Percentiles rank a stretch among this genome's conserved stretches.
These are phyloP conservation scores for Gandaritis pyraliata DNA, from an alignment of 2,888 invertebrate species.

Conservation along the genomic window DNA sequence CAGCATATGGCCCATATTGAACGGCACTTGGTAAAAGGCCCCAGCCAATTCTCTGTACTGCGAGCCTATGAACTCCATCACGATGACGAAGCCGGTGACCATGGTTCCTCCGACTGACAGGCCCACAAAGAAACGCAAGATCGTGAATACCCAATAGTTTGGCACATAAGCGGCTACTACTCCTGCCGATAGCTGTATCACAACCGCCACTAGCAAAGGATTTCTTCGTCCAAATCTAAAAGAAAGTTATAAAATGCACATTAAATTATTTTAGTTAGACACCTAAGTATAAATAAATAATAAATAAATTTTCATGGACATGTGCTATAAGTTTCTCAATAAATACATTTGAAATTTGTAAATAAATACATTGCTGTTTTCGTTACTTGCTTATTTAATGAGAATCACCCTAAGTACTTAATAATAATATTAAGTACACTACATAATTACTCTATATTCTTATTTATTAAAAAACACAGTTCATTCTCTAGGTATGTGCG, in stretches of 20 bases:
- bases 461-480: too few relatives aligned
- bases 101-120: slow-evolving; percentile 92
- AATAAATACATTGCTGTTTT: too few relatives aligned
- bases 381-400: too few relatives aligned
- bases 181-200: slow-evolving; percentile 88
- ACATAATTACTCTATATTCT: too few relatives aligned
- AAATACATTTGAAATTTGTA: too few relatives aligned
- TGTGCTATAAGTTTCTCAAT: too few relatives aligned
- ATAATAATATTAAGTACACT: too few relatives aligned
- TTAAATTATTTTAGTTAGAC: too few relatives aligned
- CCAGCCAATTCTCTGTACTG: slow-evolving; percentile 83
- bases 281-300: too few relatives aligned
- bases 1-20: slow-evolving; percentile 87
- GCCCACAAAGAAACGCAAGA: slow-evolving; percentile 88
- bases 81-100: slow-evolving; percentile 85
- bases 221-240: slow-evolving; percentile 89
- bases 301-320: too few relatives aligned
- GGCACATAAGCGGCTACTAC: slow-evolving; percentile 87
- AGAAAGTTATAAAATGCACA: slow-evolving; percentile 33
- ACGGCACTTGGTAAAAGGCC: slow-evolving; percentile 88
- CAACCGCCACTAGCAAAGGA: slow-evolving; percentile 88
- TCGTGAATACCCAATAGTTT: slow-evolving; percentile 85
- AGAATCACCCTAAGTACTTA: too few relatives aligned
- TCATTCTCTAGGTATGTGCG: too few relatives aligned
- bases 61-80: slow-evolving; percentile 88